These are phyloP conservation scores for Neodiprion fabricii DNA, from an alignment of 1,140 invertebrate species.

Conservation along the genomic window DNA sequence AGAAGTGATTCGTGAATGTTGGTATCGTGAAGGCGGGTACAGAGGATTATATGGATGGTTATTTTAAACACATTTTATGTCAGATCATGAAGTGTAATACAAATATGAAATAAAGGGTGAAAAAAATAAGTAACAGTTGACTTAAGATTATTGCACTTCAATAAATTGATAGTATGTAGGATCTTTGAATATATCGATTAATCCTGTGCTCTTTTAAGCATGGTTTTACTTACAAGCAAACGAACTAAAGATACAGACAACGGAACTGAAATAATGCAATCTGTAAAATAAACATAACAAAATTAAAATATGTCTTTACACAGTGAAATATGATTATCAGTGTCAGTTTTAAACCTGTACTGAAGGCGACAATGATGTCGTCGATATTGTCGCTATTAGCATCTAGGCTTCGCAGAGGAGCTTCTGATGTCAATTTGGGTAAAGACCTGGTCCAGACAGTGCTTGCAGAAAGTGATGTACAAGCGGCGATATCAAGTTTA, in stretches of 20 bases:
- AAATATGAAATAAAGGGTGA: background rate
- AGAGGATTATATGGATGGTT: no score
- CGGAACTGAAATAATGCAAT: conserved; percentile 30
- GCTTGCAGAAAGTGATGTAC: conserved; percentile 71
- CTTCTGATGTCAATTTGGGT: conserved; percentile 78
- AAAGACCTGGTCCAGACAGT: conserved; percentile 77
- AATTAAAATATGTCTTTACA: conserved; percentile 12
- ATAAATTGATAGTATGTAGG: no score
- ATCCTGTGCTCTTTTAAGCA: background rate
- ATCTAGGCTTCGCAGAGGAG: conserved; percentile 74
- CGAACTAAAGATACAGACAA: conserved; percentile 11
- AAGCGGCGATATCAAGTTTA: conserved; percentile 64
- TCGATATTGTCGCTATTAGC: conserved; percentile 76
- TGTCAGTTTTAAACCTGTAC: conserved; percentile 68
- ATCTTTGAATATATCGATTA: no score
- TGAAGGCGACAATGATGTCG: conserved; percentile 83
- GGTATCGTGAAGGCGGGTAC: no score
- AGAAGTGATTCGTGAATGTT: conserved; percentile 14
- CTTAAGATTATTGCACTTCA: no score
- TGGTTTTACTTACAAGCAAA: background rate
- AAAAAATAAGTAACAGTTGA: no score
- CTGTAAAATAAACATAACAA: conserved; percentile 28
- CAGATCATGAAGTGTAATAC: no score
- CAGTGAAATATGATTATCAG: background rate
- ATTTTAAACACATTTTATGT: no score